These are phyloP conservation scores for Stenolophus ochropezus DNA, from an alignment of 2,888 invertebrate species.

Conservation along the genomic window DNA sequence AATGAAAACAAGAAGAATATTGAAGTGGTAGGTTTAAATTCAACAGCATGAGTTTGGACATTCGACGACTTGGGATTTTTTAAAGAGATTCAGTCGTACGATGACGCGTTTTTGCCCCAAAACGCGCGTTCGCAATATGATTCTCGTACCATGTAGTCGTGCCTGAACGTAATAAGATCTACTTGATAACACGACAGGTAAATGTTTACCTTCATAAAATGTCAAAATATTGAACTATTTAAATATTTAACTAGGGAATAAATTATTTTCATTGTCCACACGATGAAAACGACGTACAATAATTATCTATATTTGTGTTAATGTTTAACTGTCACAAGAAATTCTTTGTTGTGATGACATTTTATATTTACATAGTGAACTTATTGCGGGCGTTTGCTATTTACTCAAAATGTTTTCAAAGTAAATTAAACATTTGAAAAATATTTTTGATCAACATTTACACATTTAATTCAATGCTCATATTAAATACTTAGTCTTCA, in stretches of 20 bases:
- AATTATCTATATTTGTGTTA: neutral
- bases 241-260: neutral
- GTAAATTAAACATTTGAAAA: too few species aligned
- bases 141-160: neutral
- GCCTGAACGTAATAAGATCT: neutral
- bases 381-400: neutral
- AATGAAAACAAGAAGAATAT: too few species aligned
- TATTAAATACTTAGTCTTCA: too few species aligned
- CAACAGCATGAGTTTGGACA: too few species aligned
- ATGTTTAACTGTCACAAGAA: neutral
- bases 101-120: too few species aligned
- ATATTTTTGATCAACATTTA: too few species aligned
- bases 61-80: too few species aligned
- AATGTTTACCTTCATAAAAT: conserved; percentile 17
- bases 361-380: neutral
- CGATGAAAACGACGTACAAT: neutral
- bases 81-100: too few species aligned
- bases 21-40: too few species aligned
- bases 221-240: neutral
- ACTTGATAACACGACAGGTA: neutral
- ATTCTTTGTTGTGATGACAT: neutral
- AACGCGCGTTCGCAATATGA: neutral
- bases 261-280: neutral
- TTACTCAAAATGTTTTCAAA: neutral
- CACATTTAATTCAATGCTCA: too few species aligned